A percentile compares a stretch with the other conserved stretches of the same genome.
phyloP scores from a whole-genome alignment of 2,888 invertebrate genomes.

The Epirrita christyi region DNA sequence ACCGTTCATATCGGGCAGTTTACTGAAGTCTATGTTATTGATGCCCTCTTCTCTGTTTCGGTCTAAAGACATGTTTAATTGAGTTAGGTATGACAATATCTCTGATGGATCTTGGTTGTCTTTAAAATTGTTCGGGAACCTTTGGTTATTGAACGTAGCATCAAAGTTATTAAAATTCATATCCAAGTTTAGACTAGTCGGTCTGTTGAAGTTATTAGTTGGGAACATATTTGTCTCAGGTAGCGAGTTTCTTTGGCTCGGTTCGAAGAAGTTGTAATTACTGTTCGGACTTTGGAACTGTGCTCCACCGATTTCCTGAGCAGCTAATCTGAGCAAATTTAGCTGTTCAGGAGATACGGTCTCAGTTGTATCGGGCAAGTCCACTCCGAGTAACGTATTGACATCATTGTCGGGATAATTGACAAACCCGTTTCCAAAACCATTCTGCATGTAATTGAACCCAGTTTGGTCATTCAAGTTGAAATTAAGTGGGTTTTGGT shows the following conservation, averaged over 20 bases:
- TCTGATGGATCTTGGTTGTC: slow-evolving; percentile 68
- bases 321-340: slow-evolving; percentile 76
- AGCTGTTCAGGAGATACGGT: slow-evolving; percentile 76
- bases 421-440: slow-evolving; percentile 53
- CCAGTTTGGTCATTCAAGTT: slow-evolving; percentile 66
- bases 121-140: slow-evolving; percentile 68
- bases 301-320: slow-evolving; percentile 79
- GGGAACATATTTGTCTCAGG: slow-evolving; percentile 70
- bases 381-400: slow-evolving; percentile 60
- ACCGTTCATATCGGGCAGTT: slow-evolving; percentile 69
- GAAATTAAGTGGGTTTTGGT: slow-evolving; percentile 65
- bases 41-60: slow-evolving; percentile 60
- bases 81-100: slow-evolving; percentile 66
- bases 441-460: slow-evolving; percentile 57
- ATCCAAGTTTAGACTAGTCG: slow-evolving; percentile 73
- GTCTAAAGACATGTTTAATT: slow-evolving; percentile 64
- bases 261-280: slow-evolving; percentile 77
- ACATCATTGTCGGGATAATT: slow-evolving; percentile 70
- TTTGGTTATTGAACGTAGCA: slow-evolving; percentile 56
- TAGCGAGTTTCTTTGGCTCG: slow-evolving; percentile 76
- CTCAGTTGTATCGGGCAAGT: slow-evolving; percentile 58
- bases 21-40: slow-evolving; percentile 62
- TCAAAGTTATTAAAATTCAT: slow-evolving; percentile 70
- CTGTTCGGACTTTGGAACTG: slow-evolving; percentile 74
- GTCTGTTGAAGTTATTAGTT: slow-evolving; percentile 62